Evolutionary conservation across 2,797 vertebrate genomes (phyloP), one percentile per base, ranked within the genome.

Genomic region (Muscicapa comitata): DNA sequence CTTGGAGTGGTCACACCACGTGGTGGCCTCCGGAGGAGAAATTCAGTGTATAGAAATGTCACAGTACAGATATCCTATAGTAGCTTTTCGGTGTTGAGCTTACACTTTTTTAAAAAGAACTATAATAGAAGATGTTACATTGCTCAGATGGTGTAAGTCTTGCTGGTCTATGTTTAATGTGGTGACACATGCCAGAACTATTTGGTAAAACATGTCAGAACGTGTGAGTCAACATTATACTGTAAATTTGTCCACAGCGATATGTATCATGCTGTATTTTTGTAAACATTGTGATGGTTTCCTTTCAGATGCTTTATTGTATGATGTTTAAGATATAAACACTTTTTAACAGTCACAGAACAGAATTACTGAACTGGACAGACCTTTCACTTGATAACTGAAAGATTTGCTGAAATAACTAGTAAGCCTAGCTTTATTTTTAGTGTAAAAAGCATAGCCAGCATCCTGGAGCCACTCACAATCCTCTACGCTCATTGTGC

Each of bases 261-360:
- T 96, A 82, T 90, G 95, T 95, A 93, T 95, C 97, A 95, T 42
- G 96, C 82, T 96, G 91, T 97, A 94, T 96, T 97, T 97, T 97
- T 97, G 96, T 98, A 97, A 97, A 96, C 97, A 96, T 45, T 84
- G 96, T 96, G 96, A 95, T 92, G 95, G 90, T 93, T 96, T 97
- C 87, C 94, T 97, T 96, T 95, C 95, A 94, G 92, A 91, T 93
- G 51, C 95, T 55, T 94, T 91, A 94, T 55, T 29, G 38, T 96
- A 83, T 81, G 82, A 80, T 70, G 72, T 90, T 95, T 96, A 97
- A 95, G 90, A 93, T 95, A 96, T 51, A 75, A 94, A 91, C 9
- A 10, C 73, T 92, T 97, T 83, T 72, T 68, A 95, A 79, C 77
- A 94, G 78, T 91, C 65, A n/a, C 85, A 92, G 83, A 91, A 76